Percentiles rank a stretch among this genome's conserved stretches.
Evolutionary conservation across 2,888 invertebrate species (phyloP).

Genomic region (Dynastes tityus): DNA sequence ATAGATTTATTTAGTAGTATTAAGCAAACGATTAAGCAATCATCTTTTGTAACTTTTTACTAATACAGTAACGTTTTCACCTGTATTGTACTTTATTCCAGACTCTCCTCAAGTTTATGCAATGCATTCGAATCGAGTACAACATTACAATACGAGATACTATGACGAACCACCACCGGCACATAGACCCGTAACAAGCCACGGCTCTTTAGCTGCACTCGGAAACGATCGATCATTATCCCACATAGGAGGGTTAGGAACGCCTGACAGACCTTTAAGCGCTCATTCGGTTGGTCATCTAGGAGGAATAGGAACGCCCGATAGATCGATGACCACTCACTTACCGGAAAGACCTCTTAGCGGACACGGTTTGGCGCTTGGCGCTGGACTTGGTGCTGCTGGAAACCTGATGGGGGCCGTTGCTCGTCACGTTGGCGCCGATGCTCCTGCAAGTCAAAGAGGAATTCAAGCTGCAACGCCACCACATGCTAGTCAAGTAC

Average conservation of each 20-base stretch:
- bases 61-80: not conserved
- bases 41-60: too few relatives aligned
- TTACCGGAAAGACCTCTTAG: constrained; percentile 62
- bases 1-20: too few relatives aligned
- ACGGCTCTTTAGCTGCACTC: constrained; percentile 67
- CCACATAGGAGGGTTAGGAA: constrained; percentile 65
- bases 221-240: constrained; percentile 67
- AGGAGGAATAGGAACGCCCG: constrained; percentile 53
- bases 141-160: constrained; percentile 71
- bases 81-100: constrained; percentile 59
- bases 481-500: constrained; percentile 84
- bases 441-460: constrained; percentile 72
- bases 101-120: constrained; percentile 80
- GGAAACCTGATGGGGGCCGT: constrained; percentile 69
- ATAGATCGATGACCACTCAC: constrained; percentile 63
- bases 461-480: constrained; percentile 76
- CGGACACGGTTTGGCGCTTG: constrained; percentile 67
- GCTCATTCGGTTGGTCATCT: constrained; percentile 57
- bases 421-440: constrained; percentile 70
- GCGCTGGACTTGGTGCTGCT: constrained; percentile 68
- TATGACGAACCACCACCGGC: constrained; percentile 79
- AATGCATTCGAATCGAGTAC: constrained; percentile 70
- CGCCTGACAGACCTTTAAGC: constrained; percentile 60
- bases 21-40: too few relatives aligned
- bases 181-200: constrained; percentile 69